Evolutionary conservation across 2,797 vertebrate species (phyloP).

Genomic region (Poeciliopsis gracilis): DNA sequence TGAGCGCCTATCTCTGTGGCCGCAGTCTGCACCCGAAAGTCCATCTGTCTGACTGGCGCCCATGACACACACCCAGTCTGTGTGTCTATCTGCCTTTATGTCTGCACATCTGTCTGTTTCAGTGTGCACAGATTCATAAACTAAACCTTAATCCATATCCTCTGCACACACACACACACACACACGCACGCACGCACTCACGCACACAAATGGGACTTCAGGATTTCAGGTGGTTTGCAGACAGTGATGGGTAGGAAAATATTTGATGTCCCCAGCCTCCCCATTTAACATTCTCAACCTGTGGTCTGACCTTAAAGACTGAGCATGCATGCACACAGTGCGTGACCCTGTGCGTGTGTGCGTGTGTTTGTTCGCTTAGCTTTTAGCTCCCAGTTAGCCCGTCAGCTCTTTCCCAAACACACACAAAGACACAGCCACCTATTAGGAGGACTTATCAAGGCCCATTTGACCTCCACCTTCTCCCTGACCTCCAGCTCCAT

Average conservation of each 20-base stretch:
- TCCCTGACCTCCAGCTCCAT: conserved; percentile 82
- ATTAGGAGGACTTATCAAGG: conserved; percentile 79
- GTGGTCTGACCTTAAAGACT: conserved; percentile 79
- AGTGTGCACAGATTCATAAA: conserved; percentile 50
- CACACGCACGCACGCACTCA: not conserved
- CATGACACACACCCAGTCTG: conserved; percentile 19
- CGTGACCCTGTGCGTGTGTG: conserved; percentile 26
- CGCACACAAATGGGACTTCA: conserved; percentile 22
- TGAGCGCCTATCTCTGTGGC: conserved; percentile 60
- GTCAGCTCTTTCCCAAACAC: conserved; percentile 46
- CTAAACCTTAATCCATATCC: conserved; percentile 34
- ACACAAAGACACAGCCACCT: conserved; percentile 47
- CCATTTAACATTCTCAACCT: conserved; percentile 81
- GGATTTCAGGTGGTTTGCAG: conserved; percentile 73
- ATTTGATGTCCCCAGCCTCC: conserved; percentile 76
- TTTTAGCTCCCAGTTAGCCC: conserved; percentile 75
- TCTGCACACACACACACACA: conserved; percentile 24
- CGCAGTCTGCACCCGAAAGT: conserved; percentile 37
- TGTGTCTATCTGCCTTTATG: conserved; percentile 17
- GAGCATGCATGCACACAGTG: conserved; percentile 62
- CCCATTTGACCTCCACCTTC: conserved; percentile 87
- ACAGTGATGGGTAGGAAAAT: conserved; percentile 81
- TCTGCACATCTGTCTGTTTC: conserved; percentile 43
- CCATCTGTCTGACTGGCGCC: conserved; percentile 54
- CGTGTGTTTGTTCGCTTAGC: conserved; percentile 72